These are phyloP conservation scores for Astyanax mexicanus DNA, from an alignment of 2,797 vertebrate species.

Conservation along the genomic window DNA sequence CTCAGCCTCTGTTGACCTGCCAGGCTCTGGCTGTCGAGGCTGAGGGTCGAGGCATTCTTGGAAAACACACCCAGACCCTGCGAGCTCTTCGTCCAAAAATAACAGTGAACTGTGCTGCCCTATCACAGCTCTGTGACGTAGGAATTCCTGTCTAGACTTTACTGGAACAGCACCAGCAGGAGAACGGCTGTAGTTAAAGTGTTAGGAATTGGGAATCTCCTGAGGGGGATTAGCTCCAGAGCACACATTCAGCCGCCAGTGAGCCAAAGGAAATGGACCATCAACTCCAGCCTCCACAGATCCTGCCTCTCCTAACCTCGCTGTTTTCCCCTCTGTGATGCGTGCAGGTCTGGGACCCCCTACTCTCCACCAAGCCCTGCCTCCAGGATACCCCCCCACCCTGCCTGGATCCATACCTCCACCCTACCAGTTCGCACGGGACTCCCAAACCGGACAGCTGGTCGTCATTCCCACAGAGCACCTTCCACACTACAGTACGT, in stretches of 20 bases:
- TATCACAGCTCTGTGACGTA: slow-evolving; percentile 52
- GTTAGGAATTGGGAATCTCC: slow-evolving; percentile 4
- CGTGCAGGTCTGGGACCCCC: slow-evolving; percentile 87
- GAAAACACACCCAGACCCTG: slow-evolving; percentile 68
- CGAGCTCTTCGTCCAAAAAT: slow-evolving; percentile 68
- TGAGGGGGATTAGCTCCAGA: slow-evolving; percentile 29
- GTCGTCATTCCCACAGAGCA: slow-evolving; percentile 95
- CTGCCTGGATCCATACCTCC: slow-evolving; percentile 89
- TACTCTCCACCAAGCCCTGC: slow-evolving; percentile 91
- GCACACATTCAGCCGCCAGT: neutral
- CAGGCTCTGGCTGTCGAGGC: slow-evolving; percentile 38
- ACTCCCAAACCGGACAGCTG: slow-evolving; percentile 95
- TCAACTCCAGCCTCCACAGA: slow-evolving; percentile 9
- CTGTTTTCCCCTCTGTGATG: neutral
- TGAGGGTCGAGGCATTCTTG: slow-evolving; percentile 36
- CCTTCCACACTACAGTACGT: slow-evolving; percentile 93
- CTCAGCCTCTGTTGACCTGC: slow-evolving; percentile 33
- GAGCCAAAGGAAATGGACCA: slow-evolving; percentile 38
- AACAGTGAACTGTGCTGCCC: slow-evolving; percentile 58
- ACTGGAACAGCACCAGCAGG: slow-evolving; percentile 57
- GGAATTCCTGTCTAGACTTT: slow-evolving; percentile 69
- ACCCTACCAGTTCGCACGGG: slow-evolving; percentile 93
- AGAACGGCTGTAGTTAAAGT: slow-evolving; percentile 47
- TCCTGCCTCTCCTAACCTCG: neutral
- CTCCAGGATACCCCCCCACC: slow-evolving; percentile 87